phyloP scores from a whole-genome alignment of 2,888 invertebrate species.

The Malacosoma neustria region DNA sequence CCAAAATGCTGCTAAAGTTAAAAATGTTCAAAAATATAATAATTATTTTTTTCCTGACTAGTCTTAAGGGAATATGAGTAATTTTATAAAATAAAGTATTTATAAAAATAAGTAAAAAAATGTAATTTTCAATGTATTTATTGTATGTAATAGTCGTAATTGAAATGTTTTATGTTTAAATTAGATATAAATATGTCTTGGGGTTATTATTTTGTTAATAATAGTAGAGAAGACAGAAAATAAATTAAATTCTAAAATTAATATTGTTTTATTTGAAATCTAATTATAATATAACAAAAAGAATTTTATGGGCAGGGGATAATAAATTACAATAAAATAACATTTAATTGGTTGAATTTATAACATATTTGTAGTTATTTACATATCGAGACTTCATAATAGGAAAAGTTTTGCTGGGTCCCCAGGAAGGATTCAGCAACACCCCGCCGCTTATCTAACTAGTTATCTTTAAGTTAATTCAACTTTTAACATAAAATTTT shows the following conservation, averaged over 20 bases:
- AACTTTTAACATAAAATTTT: no score
- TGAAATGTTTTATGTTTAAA: constrained; percentile 31
- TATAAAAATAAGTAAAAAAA: constrained; percentile 20
- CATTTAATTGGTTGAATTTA: no score
- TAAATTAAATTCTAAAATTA: constrained; percentile 34
- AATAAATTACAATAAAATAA: no score
- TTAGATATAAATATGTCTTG: constrained; percentile 37
- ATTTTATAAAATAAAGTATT: constrained; percentile 28
- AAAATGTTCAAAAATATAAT: constrained; percentile 10
- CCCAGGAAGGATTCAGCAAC: no score
- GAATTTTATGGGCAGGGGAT: constrained; percentile 1
- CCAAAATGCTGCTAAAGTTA: constrained; percentile 14
- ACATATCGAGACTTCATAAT: no score
- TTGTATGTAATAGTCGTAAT: constrained; percentile 40
- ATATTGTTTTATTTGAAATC: constrained; percentile 7
- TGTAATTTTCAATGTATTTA: constrained; percentile 44
- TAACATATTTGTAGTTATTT: no score
- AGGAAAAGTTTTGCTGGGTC: no score
- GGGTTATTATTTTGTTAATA: constrained; percentile 46
- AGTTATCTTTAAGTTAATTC: no score
- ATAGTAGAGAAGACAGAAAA: constrained; percentile 41
- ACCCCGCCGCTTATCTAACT: no score
- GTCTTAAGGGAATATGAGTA: constrained; percentile 48
- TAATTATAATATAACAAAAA: background rate
- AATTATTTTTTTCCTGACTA: constrained; percentile 47